Evolutionary conservation across 2,888 invertebrate species (phyloP).

Genomic region (Dendrolimus houi): DNA sequence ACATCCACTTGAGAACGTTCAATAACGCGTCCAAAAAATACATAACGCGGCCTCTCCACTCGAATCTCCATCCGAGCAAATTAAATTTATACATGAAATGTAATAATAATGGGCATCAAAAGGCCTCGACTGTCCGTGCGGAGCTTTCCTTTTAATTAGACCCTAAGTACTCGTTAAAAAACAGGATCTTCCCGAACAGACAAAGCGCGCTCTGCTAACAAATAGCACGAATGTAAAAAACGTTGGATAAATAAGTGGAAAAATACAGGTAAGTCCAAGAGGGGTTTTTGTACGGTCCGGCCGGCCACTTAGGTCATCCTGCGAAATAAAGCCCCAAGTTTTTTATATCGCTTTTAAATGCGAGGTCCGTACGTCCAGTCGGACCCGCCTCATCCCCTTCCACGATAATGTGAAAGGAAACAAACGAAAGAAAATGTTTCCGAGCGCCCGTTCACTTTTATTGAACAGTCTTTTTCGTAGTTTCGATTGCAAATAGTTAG

Average conservation of each 20-base stretch:
- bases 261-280: conserved; percentile 76
- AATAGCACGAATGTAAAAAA: conserved; percentile 73
- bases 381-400: conserved; percentile 61
- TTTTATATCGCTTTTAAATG: conserved; percentile 76
- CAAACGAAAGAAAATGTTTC: conserved; percentile 74
- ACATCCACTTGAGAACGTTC: conserved; percentile 42
- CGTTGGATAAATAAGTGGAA: conserved; percentile 75
- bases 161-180: conserved; percentile 75
- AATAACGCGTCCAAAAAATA: conserved; percentile 47
- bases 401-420: conserved; percentile 70
- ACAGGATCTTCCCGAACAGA: conserved; percentile 70
- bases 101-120: conserved; percentile 72
- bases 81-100: conserved; percentile 72
- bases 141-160: conserved; percentile 75
- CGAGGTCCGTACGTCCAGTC: conserved; percentile 61
- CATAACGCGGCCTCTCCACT: conserved; percentile 51
- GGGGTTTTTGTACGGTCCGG: conserved; percentile 70
- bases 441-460: conserved; percentile 64
- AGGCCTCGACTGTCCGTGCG: conserved; percentile 68
- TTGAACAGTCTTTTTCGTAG: conserved; percentile 60
- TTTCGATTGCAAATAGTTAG: conserved; percentile 72
- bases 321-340: conserved; percentile 72
- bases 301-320: conserved; percentile 76
- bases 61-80: conserved; percentile 64
- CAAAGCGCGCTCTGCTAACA: conserved; percentile 67